Evolutionary conservation across 2,797 vertebrate genomes (phyloP), one percentile per base, ranked within the genome.

Genomic region (Dryobates pubescens): DNA sequence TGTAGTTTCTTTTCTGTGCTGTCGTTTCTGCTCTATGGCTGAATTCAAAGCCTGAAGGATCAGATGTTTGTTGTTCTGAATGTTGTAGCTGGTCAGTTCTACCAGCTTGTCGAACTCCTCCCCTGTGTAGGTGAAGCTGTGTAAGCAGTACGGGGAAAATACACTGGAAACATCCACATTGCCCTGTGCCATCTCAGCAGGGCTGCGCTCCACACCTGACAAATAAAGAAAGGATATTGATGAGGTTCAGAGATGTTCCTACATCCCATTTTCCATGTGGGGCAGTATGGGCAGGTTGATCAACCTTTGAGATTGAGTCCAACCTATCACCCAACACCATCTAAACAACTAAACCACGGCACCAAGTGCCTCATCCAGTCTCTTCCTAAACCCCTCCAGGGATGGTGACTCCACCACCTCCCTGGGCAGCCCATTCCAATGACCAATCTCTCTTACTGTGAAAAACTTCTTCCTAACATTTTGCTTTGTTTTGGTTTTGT

Each of bases 11-110:
- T 75, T 96, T 70, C 68, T 96, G 23, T 27, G 62, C 15, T 62
- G 82, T 82, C 34, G 95, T 96, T 97, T 97, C 92, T 86, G 97
- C 67, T 97, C 90, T 79, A 98, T 32, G 1, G 94, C 97, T 88
- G 91, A 95, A 30, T 56, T 88, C 76, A 99, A 64, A 38, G 96
- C 97, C 63, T 97, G 92, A 19, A 98, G 85, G 64, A 98, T 97
- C 45, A 80, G 71, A 22, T 97, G 93, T 38, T 96, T 94, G 92
- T 98, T 98, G 94, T 98, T 98, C 74, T 93, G 86, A 67, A 98
- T 96, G 92, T 98, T 99, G 85, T 98, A 99, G 88, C 96, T 96
- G 1, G 96, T 97, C 90, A 99, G 94, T 11, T 97, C 96, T 89
- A 98, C 85, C 77, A 99, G 85, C 79, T 97, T 97, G 89, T 98